Conservation (phyloP, 2,797 vertebrate species). For the Diplodus sargus region DNA sequence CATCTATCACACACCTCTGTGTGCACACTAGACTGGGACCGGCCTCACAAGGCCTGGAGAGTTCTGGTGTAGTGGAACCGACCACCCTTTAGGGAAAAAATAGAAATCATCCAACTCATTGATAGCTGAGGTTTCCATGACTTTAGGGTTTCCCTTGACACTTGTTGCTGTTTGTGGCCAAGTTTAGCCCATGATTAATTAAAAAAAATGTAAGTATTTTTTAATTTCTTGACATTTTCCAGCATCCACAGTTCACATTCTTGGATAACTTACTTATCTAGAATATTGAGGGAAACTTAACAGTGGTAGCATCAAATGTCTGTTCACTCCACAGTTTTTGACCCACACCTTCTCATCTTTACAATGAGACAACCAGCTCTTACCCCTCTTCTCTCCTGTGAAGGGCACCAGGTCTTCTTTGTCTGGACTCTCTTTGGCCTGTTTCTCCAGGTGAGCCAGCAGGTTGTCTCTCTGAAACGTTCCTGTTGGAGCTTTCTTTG, state of each 20-base stretch:
- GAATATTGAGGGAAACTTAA: background rate
- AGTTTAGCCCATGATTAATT: background rate
- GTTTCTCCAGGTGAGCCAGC: slow-evolving; percentile 95
- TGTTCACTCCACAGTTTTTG: background rate
- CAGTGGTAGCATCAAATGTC: background rate
- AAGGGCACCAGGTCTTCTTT: slow-evolving; percentile 95
- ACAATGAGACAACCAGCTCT: no score
- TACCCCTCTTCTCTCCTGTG: slow-evolving; percentile 97
- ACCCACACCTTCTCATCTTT: background rate
- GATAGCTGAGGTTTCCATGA: background rate
- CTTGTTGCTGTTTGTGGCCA: background rate
- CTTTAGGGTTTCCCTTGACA: background rate
- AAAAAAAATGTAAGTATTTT: no score
- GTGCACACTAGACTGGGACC: slow-evolving; percentile 5
- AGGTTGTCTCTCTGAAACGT: slow-evolving; percentile 94
- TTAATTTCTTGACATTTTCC: no score
- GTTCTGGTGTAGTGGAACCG: background rate
- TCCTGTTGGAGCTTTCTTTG: slow-evolving; percentile 94
- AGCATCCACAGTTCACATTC: background rate
- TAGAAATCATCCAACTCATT: background rate
- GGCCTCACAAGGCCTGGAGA: background rate
- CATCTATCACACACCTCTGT: slow-evolving; percentile 33
- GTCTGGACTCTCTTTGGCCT: slow-evolving; percentile 96
- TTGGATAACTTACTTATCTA: background rate
- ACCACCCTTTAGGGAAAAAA: background rate